A percentile compares a stretch with the other conserved stretches of the same genome.
Conservation (phyloP, 2,797 vertebrate genomes). For the Choloepus didactylus region DNA sequence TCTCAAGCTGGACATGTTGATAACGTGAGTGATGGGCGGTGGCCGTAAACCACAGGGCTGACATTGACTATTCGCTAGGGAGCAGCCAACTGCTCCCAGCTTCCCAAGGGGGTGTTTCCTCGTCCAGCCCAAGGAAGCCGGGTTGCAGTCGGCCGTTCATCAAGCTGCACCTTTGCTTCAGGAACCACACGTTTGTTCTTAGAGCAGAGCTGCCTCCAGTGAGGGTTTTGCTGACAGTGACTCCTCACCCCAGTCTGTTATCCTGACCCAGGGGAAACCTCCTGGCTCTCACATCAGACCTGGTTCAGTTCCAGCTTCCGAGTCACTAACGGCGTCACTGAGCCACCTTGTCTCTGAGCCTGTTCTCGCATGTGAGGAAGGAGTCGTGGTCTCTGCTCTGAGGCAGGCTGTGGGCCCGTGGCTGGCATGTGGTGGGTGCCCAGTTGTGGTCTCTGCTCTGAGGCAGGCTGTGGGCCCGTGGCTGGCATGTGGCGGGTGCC, state of each 20-base stretch:
- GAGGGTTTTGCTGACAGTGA: not conserved
- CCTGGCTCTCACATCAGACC: not conserved
- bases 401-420: not conserved
- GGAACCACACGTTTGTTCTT: rapidly evolving
- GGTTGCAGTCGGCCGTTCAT: rapidly evolving
- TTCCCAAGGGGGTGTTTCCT: too few relatives aligned
- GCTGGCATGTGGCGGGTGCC: too few relatives aligned
- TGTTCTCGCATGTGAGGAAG: not conserved
- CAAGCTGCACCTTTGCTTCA: not conserved
- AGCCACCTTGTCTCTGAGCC: not conserved
- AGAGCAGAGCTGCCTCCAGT: not conserved
- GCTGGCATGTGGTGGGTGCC: too few relatives aligned
- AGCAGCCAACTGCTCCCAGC: too few relatives aligned
- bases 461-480: not conserved
- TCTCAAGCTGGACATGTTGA: too few relatives aligned
- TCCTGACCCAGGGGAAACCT: not conserved
- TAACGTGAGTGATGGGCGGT: too few relatives aligned
- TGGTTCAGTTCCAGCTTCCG: not conserved
- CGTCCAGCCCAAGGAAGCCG: too few relatives aligned
- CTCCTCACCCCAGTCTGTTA: not conserved
- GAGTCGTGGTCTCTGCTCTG: not conserved
- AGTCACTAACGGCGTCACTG: not conserved
- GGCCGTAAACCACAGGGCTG: not conserved
- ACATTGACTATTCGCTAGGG: too few relatives aligned
- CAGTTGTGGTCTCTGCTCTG: too few relatives aligned